phyloP scores from a whole-genome alignment of 2,113 vertebrate species.

The Pontoporia blainvillei region DNA sequence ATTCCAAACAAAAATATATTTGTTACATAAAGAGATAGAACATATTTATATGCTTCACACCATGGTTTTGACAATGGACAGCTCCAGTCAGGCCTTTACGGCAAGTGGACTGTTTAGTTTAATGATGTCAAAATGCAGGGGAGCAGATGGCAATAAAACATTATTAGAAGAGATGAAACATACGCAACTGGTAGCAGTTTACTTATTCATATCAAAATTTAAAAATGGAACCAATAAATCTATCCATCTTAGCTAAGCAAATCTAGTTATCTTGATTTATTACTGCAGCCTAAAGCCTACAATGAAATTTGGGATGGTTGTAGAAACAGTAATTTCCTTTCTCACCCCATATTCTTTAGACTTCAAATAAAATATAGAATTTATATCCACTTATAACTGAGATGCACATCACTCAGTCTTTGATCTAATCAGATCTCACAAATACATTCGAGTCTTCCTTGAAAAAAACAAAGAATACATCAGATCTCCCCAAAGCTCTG shows the following conservation, averaged over 20 bases:
- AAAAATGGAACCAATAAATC: constrained; percentile 66
- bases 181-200: constrained; percentile 49
- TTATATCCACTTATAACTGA: constrained; percentile 68
- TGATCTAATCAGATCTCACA: constrained; percentile 13
- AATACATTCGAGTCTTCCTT: neutral
- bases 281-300: constrained; percentile 17
- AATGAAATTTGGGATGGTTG: constrained; percentile 49
- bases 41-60: neutral
- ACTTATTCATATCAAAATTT: constrained; percentile 59
- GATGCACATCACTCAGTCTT: constrained; percentile 41
- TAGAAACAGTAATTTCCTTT: constrained; percentile 49
- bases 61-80: constrained; percentile 10
- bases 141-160: constrained; percentile 66
- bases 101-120: constrained; percentile 55
- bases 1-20: constrained; percentile 23
- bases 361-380: constrained; percentile 63
- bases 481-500: neutral
- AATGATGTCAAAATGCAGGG: constrained; percentile 57
- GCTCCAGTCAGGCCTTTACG: constrained; percentile 44
- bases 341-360: constrained; percentile 55
- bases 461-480: neutral
- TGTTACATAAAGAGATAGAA: neutral
- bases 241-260: constrained; percentile 34
- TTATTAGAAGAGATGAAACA: constrained; percentile 63
- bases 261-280: constrained; percentile 33